Evolutionary conservation across 2,888 invertebrate species (phyloP), one percentile per base, ranked within the genome.

Genomic region (Cosmia trapezina): DNA sequence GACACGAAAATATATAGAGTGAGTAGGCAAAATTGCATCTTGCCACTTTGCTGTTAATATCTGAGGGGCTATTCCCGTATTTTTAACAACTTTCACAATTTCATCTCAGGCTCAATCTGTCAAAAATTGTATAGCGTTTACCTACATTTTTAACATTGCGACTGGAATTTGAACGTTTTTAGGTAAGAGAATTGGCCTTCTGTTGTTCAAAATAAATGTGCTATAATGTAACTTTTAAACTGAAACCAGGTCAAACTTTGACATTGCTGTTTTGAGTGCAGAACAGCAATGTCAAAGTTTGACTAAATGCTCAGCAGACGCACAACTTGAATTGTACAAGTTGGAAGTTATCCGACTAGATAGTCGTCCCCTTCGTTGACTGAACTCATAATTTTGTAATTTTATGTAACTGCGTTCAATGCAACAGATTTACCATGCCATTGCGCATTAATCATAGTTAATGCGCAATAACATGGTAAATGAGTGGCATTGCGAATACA

Each of bases 391-490:
- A 66, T 41, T 41, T 43, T 5, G 22, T 64, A 41, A 65, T 43
- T 43, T 49, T 43, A 43, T 49, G 43, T 33, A 49, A 73, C 22
- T 73, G 33, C 60, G 73, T n/a, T 19, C 37, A 28, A 43, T 22
- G 41, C 9, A 43, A 19, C 14, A 19, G 33, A 60, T 22, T 49
- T 59, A 8, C 47, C 19, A 14, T 70, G 14, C 8, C n/a, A 56
- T 56, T 45, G 59, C 43, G 12, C 51, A 49, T 6, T 37, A 37
- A 37, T 28, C 4, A 37, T 37, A 5, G 4, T 37, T 6, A 37
- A 37, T 37, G 5, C 4, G 37, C n/a, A n/a, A n/a, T n/a, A n/a
- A n/a, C n/a, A n/a, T n/a, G n/a, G n/a, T n/a, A n/a, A n/a, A n/a
- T n/a, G n/a, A n/a, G n/a, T n/a, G n/a, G n/a, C n/a, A n/a, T n/a